Evolutionary conservation across 2,888 invertebrate species (phyloP).

Genomic region (Ornithoptera alexandrae): DNA sequence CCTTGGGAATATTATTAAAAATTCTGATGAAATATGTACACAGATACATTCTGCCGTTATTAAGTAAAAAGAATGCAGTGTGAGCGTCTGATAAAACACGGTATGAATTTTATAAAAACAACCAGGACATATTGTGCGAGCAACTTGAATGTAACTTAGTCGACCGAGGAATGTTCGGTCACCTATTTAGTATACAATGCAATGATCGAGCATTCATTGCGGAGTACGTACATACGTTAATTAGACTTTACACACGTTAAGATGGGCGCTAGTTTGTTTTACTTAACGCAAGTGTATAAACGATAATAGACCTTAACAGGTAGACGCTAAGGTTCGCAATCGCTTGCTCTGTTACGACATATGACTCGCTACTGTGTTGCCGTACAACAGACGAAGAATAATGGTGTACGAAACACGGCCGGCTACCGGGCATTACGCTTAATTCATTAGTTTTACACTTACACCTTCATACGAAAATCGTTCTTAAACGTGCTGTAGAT

Average conservation of each 20-base stretch:
- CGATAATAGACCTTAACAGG: conserved; percentile 30
- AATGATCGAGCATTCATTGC: not conserved
- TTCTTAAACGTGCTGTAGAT: conserved; percentile 27
- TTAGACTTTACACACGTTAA: conserved; percentile 27
- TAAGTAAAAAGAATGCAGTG: no score
- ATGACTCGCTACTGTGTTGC: conserved; percentile 33
- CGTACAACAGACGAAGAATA: conserved; percentile 57
- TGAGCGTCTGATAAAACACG: no score
- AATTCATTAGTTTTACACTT: conserved; percentile 76
- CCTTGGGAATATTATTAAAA: no score
- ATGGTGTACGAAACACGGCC: conserved; percentile 65
- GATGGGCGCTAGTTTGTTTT: conserved; percentile 15
- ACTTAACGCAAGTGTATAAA: conserved; percentile 13
- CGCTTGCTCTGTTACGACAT: conserved; percentile 37
- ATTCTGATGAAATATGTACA: no score
- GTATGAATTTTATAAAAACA: no score
- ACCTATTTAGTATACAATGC: not conserved
- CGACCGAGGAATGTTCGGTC: no score
- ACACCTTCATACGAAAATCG: conserved; percentile 32
- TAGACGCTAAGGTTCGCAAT: conserved; percentile 31
- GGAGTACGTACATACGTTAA: conserved; percentile 6
- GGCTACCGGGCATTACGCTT: conserved; percentile 71
- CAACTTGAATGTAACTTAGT: no score
- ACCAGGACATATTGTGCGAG: no score
- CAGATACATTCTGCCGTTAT: no score